Evolutionary conservation across 2,113 vertebrate genomes (phyloP).

Genomic region (Piprites chloris): DNA sequence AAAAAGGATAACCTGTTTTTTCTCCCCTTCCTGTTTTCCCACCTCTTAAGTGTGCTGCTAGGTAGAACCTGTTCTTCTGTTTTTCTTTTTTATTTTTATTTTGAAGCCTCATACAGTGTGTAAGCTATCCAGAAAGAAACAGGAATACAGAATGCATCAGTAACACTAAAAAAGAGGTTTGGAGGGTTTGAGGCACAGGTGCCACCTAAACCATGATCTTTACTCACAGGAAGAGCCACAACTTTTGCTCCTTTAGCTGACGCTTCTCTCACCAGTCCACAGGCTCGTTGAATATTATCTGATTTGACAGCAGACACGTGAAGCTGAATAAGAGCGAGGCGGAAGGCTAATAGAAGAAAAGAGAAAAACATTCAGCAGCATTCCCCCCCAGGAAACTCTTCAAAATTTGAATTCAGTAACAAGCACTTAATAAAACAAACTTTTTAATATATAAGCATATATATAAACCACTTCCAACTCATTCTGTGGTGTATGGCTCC

Average conservation of each 20-base stretch:
- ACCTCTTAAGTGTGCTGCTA: background rate
- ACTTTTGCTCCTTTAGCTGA: conserved; percentile 84
- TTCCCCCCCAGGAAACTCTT: background rate
- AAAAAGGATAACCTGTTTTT: background rate
- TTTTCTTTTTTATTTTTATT: background rate
- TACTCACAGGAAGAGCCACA: conserved; percentile 90
- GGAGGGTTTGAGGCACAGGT: background rate
- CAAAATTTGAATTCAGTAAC: background rate
- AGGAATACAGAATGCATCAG: background rate
- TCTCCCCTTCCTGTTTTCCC: background rate
- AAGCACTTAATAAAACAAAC: background rate
- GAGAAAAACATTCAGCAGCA: background rate
- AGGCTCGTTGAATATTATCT: conserved; percentile 84
- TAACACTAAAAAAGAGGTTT: background rate
- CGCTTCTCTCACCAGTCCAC: conserved; percentile 83
- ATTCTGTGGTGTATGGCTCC: background rate
- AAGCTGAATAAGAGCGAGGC: conserved; percentile 89
- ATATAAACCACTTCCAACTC: background rate
- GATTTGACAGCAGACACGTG: conserved; percentile 84
- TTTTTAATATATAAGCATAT: background rate
- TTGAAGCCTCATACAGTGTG: background rate
- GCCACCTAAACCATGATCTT: background rate
- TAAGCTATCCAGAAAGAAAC: background rate
- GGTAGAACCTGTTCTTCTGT: background rate
- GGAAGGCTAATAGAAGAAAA: conserved; percentile 80